Evolutionary conservation across 2,888 invertebrate species (phyloP).

Genomic region (Xestia ashworthii): DNA sequence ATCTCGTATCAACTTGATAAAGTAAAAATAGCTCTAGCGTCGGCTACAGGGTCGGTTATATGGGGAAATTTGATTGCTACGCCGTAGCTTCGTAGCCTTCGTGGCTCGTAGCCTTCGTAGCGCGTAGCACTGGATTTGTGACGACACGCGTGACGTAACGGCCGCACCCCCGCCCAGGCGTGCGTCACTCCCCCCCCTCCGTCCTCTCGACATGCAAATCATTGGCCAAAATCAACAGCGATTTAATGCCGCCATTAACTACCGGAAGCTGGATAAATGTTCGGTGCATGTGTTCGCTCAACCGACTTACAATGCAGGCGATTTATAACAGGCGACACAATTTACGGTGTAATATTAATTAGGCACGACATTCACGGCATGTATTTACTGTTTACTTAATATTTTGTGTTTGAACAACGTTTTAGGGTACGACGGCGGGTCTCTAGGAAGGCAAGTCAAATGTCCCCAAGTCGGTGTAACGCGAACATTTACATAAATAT

Average conservation of each 20-base stretch:
- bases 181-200: constrained; percentile 73
- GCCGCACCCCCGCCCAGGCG: constrained; percentile 79
- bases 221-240: constrained; percentile 83
- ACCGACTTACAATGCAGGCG: constrained; percentile 52
- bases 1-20: constrained; percentile 48
- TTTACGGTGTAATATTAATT: constrained; percentile 53
- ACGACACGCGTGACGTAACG: constrained; percentile 85
- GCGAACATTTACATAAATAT: constrained; percentile 61
- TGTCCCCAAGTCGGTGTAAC: constrained; percentile 59
- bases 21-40: constrained; percentile 60
- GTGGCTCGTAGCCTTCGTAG: constrained; percentile 55
- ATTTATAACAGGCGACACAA: constrained; percentile 46
- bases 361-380: constrained; percentile 34
- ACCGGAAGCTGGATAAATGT: constrained; percentile 68
- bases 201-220: constrained; percentile 77
- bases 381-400: constrained; percentile 51
- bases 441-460: constrained; percentile 47
- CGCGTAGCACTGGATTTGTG: constrained; percentile 73
- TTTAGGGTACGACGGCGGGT: constrained; percentile 20
- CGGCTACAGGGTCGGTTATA: constrained; percentile 37
- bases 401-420: constrained; percentile 45
- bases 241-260: constrained; percentile 71
- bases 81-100: constrained; percentile 61
- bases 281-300: constrained; percentile 59
- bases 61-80: constrained; percentile 64